Evolutionary conservation across 1,140 invertebrate genomes (phyloP), one percentile per base, ranked within the genome.

Genomic region (Orius laevigatus): DNA sequence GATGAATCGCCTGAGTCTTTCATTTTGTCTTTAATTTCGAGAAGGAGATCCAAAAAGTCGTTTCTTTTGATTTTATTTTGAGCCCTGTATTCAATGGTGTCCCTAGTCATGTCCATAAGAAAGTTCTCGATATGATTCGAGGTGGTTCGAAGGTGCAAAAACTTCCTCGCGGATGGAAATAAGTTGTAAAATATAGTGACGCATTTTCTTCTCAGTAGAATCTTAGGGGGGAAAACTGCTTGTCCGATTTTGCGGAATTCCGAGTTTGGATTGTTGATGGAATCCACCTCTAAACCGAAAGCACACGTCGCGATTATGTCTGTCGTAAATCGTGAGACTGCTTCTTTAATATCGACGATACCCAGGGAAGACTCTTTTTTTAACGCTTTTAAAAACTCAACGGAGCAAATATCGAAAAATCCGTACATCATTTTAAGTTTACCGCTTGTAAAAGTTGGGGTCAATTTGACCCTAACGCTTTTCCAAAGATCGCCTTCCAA

Each of bases 241-340:
- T n/a, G 50, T 0, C 60, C 62, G 19, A 60, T 55, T 35, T 49
- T 42, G 11, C 60, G 41, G 58, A 78, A 78, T 2, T 18, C 18
- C 19, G 20, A 19, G 18, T 73, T 57, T 0, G 67, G 60, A 56
- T 72, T 63, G 44, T 63, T 59, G 10, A 75, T 64, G 6, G 72
- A 67, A 42, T 74, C 69, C 51, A 71, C 70, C 14, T 76, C 67
- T 2, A 79, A 63, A 0, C 76, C 77, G 56, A 78, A 77, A 9
- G 71, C 75, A 33, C 74, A 71, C 14, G 63, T 71, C 0, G 70
- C 73, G 12, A 79, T 75, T 0, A 76, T 68, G 58, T 79, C 76
- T 34, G 74, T 76, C 0, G 73, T 70, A 53, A 70, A 78, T 34
- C 71, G 67, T 1, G 69, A 69, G 35, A 73, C 67, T 1, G 75